phyloP scores from a whole-genome alignment of 2,888 invertebrate species.

The Ophion costatus region DNA sequence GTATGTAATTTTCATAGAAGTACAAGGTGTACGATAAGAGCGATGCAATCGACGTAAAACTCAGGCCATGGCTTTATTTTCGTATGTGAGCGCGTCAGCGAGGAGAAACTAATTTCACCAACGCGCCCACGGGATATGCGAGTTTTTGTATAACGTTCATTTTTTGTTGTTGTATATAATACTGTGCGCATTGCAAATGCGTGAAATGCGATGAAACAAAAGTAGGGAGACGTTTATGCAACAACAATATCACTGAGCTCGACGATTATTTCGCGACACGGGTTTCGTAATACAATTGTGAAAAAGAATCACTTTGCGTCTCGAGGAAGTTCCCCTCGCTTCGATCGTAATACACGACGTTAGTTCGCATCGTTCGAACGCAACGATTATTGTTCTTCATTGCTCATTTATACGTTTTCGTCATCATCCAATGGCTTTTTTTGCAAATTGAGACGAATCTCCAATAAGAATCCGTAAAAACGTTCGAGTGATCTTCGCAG shows the following conservation, averaged over 20 bases:
- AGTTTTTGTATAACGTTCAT: not conserved
- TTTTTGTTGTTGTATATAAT: slow-evolving; percentile 29
- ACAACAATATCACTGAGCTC: slow-evolving; percentile 39
- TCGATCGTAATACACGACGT: not conserved
- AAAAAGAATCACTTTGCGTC: slow-evolving; percentile 66
- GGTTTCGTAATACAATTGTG: slow-evolving; percentile 69
- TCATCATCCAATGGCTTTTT: too few relatives aligned
- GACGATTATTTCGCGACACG: slow-evolving; percentile 59
- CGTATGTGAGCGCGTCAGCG: slow-evolving; percentile 13
- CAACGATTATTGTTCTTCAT: too few relatives aligned
- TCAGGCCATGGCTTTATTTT: not conserved
- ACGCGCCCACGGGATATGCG: slow-evolving; percentile 47
- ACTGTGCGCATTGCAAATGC: slow-evolving; percentile 30
- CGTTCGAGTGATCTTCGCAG: too few relatives aligned
- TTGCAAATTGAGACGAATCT: too few relatives aligned
- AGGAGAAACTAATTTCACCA: slow-evolving; percentile 32
- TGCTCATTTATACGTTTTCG: too few relatives aligned
- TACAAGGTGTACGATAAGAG: slow-evolving; percentile 28
- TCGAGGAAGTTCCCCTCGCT: not conserved
- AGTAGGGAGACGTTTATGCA: slow-evolving; percentile 47
- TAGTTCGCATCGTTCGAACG: too few relatives aligned
- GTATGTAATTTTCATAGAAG: not conserved
- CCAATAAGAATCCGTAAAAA: too few relatives aligned
- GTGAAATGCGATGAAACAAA: not conserved
- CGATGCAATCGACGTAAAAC: slow-evolving; percentile 34